phyloP scores from a whole-genome alignment of 2,888 invertebrate genomes.

The Gastracanthus pulcherrimus region DNA sequence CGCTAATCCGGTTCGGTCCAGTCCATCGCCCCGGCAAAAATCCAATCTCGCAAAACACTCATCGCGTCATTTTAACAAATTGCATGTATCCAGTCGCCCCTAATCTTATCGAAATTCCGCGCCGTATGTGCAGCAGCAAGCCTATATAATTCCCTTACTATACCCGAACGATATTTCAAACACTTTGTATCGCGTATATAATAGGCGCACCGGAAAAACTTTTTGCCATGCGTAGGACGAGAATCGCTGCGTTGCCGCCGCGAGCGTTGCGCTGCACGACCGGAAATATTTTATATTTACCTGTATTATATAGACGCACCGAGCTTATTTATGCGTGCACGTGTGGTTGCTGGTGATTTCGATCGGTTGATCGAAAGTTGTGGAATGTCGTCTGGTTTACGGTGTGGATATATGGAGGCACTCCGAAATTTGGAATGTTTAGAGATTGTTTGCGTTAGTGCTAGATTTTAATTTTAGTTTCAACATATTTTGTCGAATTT shows the following conservation, averaged over 20 bases:
- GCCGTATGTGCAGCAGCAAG: neutral
- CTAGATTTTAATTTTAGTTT: no score
- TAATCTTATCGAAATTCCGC: neutral
- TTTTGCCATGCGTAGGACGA: neutral
- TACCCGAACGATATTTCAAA: neutral
- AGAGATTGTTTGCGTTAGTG: no score
- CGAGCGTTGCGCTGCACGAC: neutral
- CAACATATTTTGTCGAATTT: no score
- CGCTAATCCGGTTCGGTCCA: neutral
- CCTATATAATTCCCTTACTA: no score
- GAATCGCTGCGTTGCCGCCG: neutral
- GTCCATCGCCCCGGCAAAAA: neutral
- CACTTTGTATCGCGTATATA: neutral
- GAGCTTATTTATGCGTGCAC: neutral
- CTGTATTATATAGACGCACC: neutral
- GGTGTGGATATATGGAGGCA: neutral
- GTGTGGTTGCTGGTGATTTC: neutral
- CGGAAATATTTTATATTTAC: constrained; percentile 10
- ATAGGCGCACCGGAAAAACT: neutral
- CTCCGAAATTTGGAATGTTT: neutral
- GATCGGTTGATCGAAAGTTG: neutral
- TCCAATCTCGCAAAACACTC: neutral
- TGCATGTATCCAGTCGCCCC: no score
- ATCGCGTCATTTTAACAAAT: neutral
- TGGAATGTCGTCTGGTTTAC: neutral